Evolutionary conservation across 2,113 vertebrate species (phyloP).

Genomic region (Zootoca vivipara): DNA sequence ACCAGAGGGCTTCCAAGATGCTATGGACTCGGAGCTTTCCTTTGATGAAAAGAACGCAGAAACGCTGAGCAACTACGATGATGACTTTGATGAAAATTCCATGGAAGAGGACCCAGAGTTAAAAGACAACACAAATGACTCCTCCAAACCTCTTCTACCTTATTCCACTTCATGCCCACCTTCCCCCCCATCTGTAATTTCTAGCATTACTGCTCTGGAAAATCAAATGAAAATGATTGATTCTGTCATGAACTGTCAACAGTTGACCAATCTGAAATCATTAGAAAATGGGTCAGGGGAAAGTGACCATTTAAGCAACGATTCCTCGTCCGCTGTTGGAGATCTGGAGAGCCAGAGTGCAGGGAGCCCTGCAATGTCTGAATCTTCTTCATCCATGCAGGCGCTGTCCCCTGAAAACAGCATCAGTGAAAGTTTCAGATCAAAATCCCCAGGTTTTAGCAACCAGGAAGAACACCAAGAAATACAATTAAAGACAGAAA

Average conservation of each 20-base stretch:
- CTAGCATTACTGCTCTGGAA: slow-evolving; percentile 95
- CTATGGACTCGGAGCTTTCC: slow-evolving; percentile 89
- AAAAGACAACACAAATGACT: slow-evolving; percentile 82
- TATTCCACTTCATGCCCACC: slow-evolving; percentile 84
- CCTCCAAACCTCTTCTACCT: slow-evolving; percentile 79
- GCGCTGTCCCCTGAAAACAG: slow-evolving; percentile 90
- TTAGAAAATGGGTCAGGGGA: slow-evolving; percentile 88
- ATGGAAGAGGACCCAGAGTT: slow-evolving; percentile 90
- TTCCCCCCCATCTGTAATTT: slow-evolving; percentile 94
- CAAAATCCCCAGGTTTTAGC: slow-evolving; percentile 87
- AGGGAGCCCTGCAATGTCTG: slow-evolving; percentile 93
- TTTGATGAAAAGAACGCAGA: slow-evolving; percentile 91
- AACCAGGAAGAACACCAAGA: slow-evolving; percentile 85
- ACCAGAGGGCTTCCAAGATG: slow-evolving; percentile 90
- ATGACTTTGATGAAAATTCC: slow-evolving; percentile 93
- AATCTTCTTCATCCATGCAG: slow-evolving; percentile 92
- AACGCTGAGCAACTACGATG: slow-evolving; percentile 89
- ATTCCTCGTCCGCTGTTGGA: slow-evolving; percentile 85
- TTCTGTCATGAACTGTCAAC: slow-evolving; percentile 88
- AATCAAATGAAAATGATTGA: slow-evolving; percentile 99
- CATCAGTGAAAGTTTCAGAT: slow-evolving; percentile 88
- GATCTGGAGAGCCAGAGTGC: slow-evolving; percentile 93
- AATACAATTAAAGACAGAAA: slow-evolving; percentile 92
- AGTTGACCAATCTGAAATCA: slow-evolving; percentile 83
- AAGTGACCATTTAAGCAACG: slow-evolving; percentile 89